Evolutionary conservation across 2,888 invertebrate species (phyloP), one percentile per base, ranked within the genome.

Genomic region (Nomada flava): DNA sequence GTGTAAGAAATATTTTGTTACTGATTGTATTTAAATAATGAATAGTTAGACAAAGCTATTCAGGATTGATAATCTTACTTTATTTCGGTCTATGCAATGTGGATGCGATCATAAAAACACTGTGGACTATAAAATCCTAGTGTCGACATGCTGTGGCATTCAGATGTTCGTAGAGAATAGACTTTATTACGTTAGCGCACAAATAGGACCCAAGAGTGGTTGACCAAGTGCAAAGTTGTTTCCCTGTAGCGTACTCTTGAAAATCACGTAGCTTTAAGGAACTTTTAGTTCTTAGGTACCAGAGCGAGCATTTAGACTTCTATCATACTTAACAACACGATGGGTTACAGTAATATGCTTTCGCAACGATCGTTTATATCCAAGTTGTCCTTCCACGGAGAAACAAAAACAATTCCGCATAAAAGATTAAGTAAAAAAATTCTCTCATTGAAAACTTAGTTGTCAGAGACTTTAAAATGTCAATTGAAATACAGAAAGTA

Each of bases 201-300:
- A 57, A 47, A 69, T 59, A 29, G 13, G 29, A 57, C 47, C 47
- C 59, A 15, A 20, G 59, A 47, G 15, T 20, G 59, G 44, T 23
- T 47, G 59, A 47, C 59, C 47, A 59, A 69, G 29, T 59, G 29
- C 47, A 70, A 70, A 70, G 69, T 36, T 70, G 59, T 50, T 29
- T 47, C 2, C 4, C 59, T 15, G 10, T 11, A 11, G 18, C 53
- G 36, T 20, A 10, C 18, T 42, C 23, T 55, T 18, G 11, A 18
- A 23, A 5, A 55, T 2, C 20, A 20, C 44, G 44, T 26, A 20
- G 47, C 26, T 70, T 50, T 59, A 20, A 47, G 47, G 47, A 70
- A 70, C 47, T 70, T 69, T 36, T 29, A 47, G 55, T 9, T 23
- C 47, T 2, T 9, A 1, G 20, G 11, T 57, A 26, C 23, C 47